Conservation (phyloP, 2,888 invertebrate species). For the Drosophila heteroneura region DNA sequence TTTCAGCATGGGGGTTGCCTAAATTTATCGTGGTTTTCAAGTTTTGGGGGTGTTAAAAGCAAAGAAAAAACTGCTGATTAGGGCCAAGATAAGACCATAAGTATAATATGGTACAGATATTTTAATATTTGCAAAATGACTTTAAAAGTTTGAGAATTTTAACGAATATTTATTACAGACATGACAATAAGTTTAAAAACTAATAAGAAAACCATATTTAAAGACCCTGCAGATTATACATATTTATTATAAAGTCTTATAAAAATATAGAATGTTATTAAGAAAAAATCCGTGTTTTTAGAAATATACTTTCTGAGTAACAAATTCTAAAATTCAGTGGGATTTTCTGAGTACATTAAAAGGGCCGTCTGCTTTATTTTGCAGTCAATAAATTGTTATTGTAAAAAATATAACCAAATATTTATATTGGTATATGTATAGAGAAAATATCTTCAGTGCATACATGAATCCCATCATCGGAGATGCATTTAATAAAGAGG, state of each 20-base stretch:
- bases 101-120: background rate
- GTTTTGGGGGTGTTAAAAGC: background rate
- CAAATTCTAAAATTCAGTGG: background rate
- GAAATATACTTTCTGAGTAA: too few relatives aligned
- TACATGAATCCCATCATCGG: background rate
- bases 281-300: background rate
- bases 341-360: background rate
- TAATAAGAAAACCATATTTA: background rate
- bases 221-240: background rate
- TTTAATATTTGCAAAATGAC: background rate
- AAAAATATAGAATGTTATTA: background rate
- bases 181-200: background rate
- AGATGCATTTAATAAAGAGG: background rate
- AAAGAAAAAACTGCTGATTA: background rate
- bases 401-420: background rate
- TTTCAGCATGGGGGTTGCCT: background rate
- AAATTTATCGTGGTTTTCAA: constrained; percentile 8
- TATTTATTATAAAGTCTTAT: background rate
- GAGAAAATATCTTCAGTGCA: background rate
- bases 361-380: background rate
- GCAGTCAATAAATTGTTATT: background rate
- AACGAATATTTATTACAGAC: background rate
- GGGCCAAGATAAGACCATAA: background rate
- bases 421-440: background rate
- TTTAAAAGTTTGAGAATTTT: background rate